A percentile compares a stretch with the other conserved stretches of the same genome.
phyloP scores from a whole-genome alignment of 2,113 vertebrate species.

The Toxotes jaculatrix region DNA sequence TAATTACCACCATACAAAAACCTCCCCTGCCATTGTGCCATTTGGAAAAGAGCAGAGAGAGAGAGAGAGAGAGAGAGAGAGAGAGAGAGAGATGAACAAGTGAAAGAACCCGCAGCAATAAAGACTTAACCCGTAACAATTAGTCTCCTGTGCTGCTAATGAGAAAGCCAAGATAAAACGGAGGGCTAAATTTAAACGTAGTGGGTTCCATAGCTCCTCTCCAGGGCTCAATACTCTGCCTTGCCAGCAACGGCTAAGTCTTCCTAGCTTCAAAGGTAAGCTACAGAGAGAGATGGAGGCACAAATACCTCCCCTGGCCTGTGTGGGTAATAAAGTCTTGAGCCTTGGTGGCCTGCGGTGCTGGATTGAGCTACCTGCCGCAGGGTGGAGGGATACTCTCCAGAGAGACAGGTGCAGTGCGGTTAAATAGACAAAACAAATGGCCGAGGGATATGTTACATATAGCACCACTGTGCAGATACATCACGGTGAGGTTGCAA shows the following conservation, averaged over 20 bases:
- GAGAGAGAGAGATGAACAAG: slow-evolving; percentile 38
- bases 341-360: slow-evolving; percentile 39
- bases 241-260: slow-evolving; percentile 85
- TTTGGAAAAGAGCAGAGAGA: slow-evolving; percentile 84
- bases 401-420: slow-evolving; percentile 29
- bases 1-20: slow-evolving; percentile 93
- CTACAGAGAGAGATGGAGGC: slow-evolving; percentile 20
- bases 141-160: slow-evolving; percentile 91
- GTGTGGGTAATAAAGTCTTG: slow-evolving; percentile 73
- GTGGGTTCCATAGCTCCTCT: slow-evolving; percentile 84
- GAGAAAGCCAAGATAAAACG: slow-evolving; percentile 88
- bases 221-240: slow-evolving; percentile 83
- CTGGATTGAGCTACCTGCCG: slow-evolving; percentile 40
- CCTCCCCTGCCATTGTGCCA: slow-evolving; percentile 83
- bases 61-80: slow-evolving; percentile 35
- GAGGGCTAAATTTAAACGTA: slow-evolving; percentile 89
- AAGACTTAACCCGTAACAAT: slow-evolving; percentile 92
- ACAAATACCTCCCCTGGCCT: slow-evolving; percentile 52
- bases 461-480: slow-evolving; percentile 11
- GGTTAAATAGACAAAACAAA: slow-evolving; percentile 61
- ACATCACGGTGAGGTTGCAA: slow-evolving; percentile 6
- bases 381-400: slow-evolving; percentile 47
- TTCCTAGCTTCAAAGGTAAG: slow-evolving; percentile 77
- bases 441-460: slow-evolving; percentile 4
- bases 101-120: slow-evolving; percentile 83